Percentiles rank a stretch among this genome's conserved stretches.
Evolutionary conservation across 2,888 invertebrate species (phyloP).

Genomic region (Melanostoma scalare): DNA sequence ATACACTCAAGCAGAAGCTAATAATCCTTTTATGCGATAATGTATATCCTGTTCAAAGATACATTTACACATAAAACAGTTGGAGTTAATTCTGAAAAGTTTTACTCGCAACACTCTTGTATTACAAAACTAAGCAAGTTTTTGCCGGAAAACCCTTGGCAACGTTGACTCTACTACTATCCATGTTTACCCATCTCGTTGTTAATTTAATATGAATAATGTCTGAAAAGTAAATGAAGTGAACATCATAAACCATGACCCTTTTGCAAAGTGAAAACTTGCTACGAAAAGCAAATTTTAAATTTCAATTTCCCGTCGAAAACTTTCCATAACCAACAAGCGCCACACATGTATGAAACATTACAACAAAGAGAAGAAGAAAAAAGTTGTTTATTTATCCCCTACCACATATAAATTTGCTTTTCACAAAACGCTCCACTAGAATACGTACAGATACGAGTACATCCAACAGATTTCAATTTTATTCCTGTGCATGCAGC

Average conservation of each 20-base stretch:
- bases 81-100: conserved; percentile 11
- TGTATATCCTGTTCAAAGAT: too few species aligned
- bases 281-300: conserved; percentile 31
- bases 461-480: conserved; percentile 44
- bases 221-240: conserved; percentile 40
- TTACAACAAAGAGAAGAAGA: conserved; percentile 30
- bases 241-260: conserved; percentile 48
- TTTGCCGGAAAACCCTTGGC: neutral
- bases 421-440: conserved; percentile 13
- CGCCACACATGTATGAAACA: conserved; percentile 48
- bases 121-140: conserved; percentile 5
- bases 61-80: neutral
- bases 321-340: conserved; percentile 49
- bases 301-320: conserved; percentile 59
- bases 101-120: neutral
- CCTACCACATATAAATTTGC: conserved; percentile 12
- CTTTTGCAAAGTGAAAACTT: conserved; percentile 7
- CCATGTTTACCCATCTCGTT: neutral
- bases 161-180: neutral
- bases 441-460: neutral
- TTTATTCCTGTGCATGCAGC: conserved; percentile 27
- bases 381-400: conserved; percentile 17
- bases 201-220: conserved; percentile 20
- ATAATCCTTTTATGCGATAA: too few species aligned
- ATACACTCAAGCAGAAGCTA: too few species aligned